Conservation (phyloP, 2,888 invertebrate genomes). For the Napeogenes inachia region DNA sequence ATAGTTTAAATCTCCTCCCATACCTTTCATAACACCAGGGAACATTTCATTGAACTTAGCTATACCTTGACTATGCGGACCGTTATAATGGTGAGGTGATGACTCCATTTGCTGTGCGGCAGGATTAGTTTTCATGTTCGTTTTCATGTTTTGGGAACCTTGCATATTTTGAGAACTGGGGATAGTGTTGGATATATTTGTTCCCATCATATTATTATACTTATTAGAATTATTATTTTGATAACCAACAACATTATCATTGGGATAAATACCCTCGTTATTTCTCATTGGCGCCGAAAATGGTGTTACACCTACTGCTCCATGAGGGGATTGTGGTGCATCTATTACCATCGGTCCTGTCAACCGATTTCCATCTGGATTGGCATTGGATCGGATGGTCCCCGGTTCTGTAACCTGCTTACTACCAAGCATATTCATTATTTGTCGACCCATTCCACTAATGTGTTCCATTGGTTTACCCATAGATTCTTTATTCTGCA, state of each 20-base stretch:
- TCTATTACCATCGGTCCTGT: conserved; percentile 35
- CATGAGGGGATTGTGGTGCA: conserved; percentile 42
- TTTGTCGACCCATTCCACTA: conserved; percentile 56
- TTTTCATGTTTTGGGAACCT: conserved; percentile 1
- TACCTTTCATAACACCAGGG: conserved; percentile 56
- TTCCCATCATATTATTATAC: conserved; percentile 10
- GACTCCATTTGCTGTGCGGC: conserved; percentile 27
- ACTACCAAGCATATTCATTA: conserved; percentile 55
- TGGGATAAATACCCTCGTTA: conserved; percentile 15
- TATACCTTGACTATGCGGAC: conserved; percentile 53
- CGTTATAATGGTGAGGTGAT: conserved; percentile 33
- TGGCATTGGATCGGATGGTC: conserved; percentile 18
- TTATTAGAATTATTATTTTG: conserved; percentile 14
- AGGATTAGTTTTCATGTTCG: conserved; percentile 14
- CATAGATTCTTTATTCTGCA: conserved; percentile 15
- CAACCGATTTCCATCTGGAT: conserved; percentile 14
- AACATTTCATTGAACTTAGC: conserved; percentile 67
- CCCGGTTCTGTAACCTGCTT: conserved; percentile 27
- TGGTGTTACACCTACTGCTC: conserved; percentile 36
- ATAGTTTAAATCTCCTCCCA: conserved; percentile 55
- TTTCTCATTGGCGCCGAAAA: conserved; percentile 18
- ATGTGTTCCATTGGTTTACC: conserved; percentile 28
- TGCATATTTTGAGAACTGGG: conserved; percentile 7
- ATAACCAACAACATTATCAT: conserved; percentile 14
- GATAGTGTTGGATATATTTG: conserved; percentile 7